Base-by-base conservation (phyloP, 2,113 vertebrate genomes). In the Axis porcinus region DNA sequence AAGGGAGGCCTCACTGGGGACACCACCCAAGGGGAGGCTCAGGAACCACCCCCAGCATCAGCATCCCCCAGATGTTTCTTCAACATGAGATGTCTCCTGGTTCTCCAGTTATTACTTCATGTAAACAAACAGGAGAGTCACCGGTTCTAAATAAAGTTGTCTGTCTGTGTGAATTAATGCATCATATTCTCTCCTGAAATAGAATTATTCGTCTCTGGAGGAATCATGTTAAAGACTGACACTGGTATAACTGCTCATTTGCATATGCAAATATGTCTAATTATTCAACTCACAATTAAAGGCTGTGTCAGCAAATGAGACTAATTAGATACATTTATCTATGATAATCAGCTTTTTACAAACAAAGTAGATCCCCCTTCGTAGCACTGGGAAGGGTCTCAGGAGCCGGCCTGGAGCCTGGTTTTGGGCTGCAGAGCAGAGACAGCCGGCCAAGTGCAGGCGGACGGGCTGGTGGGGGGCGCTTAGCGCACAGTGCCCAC, bases 261-360 rank as follows among this genome's bases (percentile, higher is more conserved):
- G 98, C 99, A 99, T 99, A 99, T 99, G 99, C 98, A 99, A 98
- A 99, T 99, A 98, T 92, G 97, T 96, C 98, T 98, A 99, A 99
- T 99, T 98, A 98, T 98, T 98, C 98, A 97, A 97, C 97, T 97
- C 50, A 92, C 98, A 99, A 98, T 99, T 99, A 99, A 99, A 98
- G 98, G 98, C 98, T 99, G 97, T 99, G 98, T 99, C 98, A 98
- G 99, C 98, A 99, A 99, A 99, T 99, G 99, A 98, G 98, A 98
- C 98, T 99, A 99, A 99, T 99, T 99, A 99, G 98, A 98, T 98
- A 98, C 98, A 98, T 98, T 99, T 98, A 98, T 98, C 98, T 98
- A 97, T 97, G 98, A 98, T 98, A 98, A 99, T 98, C 98, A 98
- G 98, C 97, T 98, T 98, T 98, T 98, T 97, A 98, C 97, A 98